Percentiles rank a stretch among this genome's conserved stretches.
phyloP scores from a whole-genome alignment of 2,888 invertebrate species.

The Pristionchus arcanus region DNA sequence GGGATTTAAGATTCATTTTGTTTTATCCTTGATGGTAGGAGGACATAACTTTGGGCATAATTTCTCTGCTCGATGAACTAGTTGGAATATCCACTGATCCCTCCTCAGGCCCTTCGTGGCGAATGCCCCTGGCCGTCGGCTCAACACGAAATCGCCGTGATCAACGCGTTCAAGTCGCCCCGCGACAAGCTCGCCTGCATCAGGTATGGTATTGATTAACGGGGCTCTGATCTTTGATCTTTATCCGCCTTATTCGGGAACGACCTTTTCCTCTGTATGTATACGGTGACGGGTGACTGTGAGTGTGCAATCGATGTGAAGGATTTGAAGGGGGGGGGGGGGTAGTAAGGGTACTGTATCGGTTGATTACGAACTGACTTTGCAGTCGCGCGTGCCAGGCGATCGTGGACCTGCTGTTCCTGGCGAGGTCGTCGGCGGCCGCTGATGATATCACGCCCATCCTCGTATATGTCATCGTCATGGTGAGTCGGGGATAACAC shows the following conservation, averaged over 20 bases:
- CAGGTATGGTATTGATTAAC: background rate
- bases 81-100: background rate
- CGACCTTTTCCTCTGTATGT: no score
- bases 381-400: constrained; percentile 87
- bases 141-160: constrained; percentile 90
- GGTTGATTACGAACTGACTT: background rate
- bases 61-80: no score
- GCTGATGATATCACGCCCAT: constrained; percentile 96
- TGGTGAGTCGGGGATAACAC: constrained; percentile 65
- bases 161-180: constrained; percentile 88
- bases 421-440: constrained; percentile 84
- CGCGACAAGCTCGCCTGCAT: constrained; percentile 72
- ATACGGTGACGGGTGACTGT: no score
- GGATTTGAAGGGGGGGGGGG: no score
- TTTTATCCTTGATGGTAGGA: no score
- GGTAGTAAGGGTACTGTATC: background rate
- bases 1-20: no score
- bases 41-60: no score
- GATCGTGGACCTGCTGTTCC: constrained; percentile 93
- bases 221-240: no score
- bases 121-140: constrained; percentile 98
- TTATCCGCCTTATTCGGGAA: no score
- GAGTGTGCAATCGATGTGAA: background rate
- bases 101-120: constrained; percentile 85
- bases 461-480: constrained; percentile 93